Evolutionary conservation across 2,797 vertebrate species (phyloP), one percentile per base, ranked within the genome.

Genomic region (Amazona finschi): DNA sequence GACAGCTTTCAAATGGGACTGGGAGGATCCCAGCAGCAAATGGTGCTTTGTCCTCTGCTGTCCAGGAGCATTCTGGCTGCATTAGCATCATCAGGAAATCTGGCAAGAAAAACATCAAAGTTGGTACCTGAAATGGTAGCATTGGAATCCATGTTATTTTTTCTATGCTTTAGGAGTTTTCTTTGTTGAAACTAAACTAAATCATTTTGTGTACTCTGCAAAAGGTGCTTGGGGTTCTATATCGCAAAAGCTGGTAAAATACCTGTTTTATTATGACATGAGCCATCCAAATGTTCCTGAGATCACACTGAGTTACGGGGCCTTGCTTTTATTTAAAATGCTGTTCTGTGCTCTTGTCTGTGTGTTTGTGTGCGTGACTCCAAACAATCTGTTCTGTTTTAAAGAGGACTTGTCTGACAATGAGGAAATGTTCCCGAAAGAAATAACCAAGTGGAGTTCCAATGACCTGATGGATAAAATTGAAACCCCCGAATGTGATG

Each of bases 391-490:
- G 21, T 47, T 78, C 57, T 64, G 74, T 90, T 89, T 86, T 93
- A 53, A 98, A 99, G 99, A 99, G 97, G 99, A 98, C 96, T 97
- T 99, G 72, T 99, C 99, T 14, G 99, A 99, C 94, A 98, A 98
- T 5, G 99, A 99, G 97, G 99, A 99, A 84, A 98, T 98, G 67
- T 98, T 99, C 85, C 97, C 98, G 65, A 99, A 99, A 96, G 98
- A 99, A 97, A 99, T 99, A 95, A 99, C 98, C 89, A 99, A 99
- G 94, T 99, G 99, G 99, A 99, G 95, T 96, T 99, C 99, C 93
- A 99, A 99, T 1, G 99, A 99, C 71, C 98, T 99, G 96, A 99
- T 99, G 98, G 99, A 99, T 98, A 99, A 99, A 97, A 99, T 99
- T 17, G 99, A 98, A 96, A 98, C 98, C 4, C 97, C 97, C 0